These are phyloP conservation scores for Cyrtorhinus lividipennis DNA, from an alignment of 1,140 invertebrate genomes.

Conservation along the genomic window DNA sequence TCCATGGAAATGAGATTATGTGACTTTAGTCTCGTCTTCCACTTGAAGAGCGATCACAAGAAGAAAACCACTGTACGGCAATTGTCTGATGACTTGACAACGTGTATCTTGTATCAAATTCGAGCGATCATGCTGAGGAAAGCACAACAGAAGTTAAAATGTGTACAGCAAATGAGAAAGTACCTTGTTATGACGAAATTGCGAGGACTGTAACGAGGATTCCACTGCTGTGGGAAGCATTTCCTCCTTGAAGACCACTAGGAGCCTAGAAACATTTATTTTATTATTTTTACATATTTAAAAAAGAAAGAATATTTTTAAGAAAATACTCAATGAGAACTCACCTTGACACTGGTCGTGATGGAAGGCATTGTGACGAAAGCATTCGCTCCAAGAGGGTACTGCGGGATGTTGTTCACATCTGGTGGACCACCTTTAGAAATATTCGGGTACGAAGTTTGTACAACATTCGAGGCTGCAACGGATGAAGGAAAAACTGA, in stretches of 20 bases:
- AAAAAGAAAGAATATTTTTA: neutral
- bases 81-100: no score
- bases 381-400: neutral
- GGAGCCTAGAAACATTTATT: neutral
- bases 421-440: conserved; percentile 13
- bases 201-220: neutral
- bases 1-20: no score
- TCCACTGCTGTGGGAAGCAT: neutral
- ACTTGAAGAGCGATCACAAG: no score
- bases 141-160: no score
- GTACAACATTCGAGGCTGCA: conserved; percentile 15
- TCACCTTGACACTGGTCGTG: conserved; percentile 17
- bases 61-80: no score
- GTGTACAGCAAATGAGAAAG: neutral
- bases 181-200: neutral
- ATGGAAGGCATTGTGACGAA: conserved; percentile 21
- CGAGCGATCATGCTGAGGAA: no score
- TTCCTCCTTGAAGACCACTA: neutral
- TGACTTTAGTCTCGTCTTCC: no score
- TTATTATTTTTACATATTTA: neutral
- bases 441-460: conserved; percentile 13
- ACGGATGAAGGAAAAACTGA: neutral
- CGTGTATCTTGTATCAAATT: no score
- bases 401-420: conserved; percentile 12
- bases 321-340: neutral